phyloP scores from a whole-genome alignment of 2,113 vertebrate species.

The Scomber colias region DNA sequence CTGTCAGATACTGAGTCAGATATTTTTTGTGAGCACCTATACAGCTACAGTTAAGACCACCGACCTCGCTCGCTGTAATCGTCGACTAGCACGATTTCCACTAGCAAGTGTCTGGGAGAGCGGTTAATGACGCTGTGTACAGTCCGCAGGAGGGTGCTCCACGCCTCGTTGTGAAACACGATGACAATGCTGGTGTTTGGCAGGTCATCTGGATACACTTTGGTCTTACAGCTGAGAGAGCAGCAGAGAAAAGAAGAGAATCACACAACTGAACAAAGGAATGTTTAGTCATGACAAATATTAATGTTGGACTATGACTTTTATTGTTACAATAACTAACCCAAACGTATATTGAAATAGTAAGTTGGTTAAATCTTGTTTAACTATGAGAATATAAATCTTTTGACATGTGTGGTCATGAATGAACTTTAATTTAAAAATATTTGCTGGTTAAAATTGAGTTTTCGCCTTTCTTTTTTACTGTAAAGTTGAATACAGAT shows the following conservation, averaged over 20 bases:
- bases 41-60: not conserved
- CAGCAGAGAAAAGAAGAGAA: not conserved
- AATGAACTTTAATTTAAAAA: no score
- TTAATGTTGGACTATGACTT: no score
- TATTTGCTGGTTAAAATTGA: not conserved
- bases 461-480: no score
- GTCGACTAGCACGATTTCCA: slow-evolving; percentile 94
- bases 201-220: slow-evolving; percentile 91
- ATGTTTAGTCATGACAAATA: no score
- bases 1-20: not conserved
- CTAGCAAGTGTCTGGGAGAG: slow-evolving; percentile 90
- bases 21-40: not conserved
- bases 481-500: not conserved
- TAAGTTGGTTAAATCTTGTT: no score
- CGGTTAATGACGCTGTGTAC: slow-evolving; percentile 94
- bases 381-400: no score
- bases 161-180: slow-evolving; percentile 99
- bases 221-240: slow-evolving; percentile 91
- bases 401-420: no score
- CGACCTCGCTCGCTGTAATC: slow-evolving; percentile 96
- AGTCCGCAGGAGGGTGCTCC: slow-evolving; percentile 96
- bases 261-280: not conserved
- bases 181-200: slow-evolving; percentile 98
- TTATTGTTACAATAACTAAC: slow-evolving; percentile 2
- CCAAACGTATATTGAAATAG: not conserved